Evolutionary conservation across 2,797 vertebrate species (phyloP).

Genomic region (Microhierax caerulescens): DNA sequence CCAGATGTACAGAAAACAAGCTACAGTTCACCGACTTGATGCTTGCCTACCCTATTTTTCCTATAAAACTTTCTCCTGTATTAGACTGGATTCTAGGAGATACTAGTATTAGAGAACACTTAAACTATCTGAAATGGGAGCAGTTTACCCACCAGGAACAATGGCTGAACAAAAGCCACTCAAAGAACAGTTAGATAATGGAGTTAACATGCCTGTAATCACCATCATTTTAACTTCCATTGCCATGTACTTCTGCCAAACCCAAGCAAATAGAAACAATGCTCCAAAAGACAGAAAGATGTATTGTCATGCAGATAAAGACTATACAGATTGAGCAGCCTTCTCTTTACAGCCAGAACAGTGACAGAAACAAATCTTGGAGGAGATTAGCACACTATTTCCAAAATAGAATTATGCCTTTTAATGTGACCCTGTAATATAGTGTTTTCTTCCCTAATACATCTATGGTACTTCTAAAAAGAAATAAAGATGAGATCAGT

Average conservation of each 20-base stretch:
- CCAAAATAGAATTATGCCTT: neutral
- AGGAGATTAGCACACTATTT: neutral
- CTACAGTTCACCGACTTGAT: neutral
- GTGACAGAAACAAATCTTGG: neutral
- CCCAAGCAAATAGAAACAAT: neutral
- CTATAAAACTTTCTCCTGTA: neutral
- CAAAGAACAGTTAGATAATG: neutral
- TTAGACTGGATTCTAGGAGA: neutral
- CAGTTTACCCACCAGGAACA: neutral
- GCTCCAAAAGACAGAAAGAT: neutral
- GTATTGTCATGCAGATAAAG: neutral
- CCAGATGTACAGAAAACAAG: neutral
- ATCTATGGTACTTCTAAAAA: neutral
- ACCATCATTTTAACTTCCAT: neutral
- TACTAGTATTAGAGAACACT: neutral
- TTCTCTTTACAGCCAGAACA: neutral
- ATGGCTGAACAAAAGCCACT: neutral
- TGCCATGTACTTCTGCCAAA: neutral
- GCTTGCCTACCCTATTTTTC: accelerated
- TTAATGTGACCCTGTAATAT: neutral
- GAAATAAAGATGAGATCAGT: neutral
- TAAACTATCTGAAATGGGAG: neutral
- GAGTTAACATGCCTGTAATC: neutral
- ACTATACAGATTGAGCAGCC: neutral
- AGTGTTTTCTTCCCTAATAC: neutral